phyloP scores from a whole-genome alignment of 2,113 vertebrate genomes.

The Carassius carassius region DNA sequence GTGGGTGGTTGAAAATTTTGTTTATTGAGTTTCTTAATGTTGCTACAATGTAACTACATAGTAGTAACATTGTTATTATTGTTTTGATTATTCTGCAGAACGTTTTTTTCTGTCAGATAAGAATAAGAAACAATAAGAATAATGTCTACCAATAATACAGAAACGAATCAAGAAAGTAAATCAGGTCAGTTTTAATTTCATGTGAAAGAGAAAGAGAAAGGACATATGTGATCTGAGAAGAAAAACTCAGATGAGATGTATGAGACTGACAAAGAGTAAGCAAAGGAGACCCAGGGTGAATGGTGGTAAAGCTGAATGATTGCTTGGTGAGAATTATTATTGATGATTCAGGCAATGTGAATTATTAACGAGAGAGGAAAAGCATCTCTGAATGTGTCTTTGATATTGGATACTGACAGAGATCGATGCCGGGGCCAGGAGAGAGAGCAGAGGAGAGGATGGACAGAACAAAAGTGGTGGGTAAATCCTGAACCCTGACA shows the following conservation, averaged over 20 bases:
- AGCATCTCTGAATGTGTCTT: conserved; percentile 79
- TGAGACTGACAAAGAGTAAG: conserved; percentile 26
- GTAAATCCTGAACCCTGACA: conserved; percentile 27
- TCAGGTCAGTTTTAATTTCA: neutral
- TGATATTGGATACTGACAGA: conserved; percentile 80
- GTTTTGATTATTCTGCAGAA: no score
- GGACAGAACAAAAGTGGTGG: conserved; percentile 45
- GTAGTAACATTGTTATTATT: no score
- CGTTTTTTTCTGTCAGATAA: neutral
- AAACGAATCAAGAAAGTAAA: neutral
- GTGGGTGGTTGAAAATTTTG: neutral
- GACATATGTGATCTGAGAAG: conserved; percentile 61
- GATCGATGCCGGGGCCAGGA: conserved; percentile 71
- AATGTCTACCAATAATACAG: neutral
- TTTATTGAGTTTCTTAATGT: neutral
- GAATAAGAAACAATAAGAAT: no score
- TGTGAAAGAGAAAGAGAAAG: conserved; percentile 53
- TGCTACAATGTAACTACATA: neutral
- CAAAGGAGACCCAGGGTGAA: conserved; percentile 47
- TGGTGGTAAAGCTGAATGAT: conserved; percentile 77
- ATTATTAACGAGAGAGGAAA: conserved; percentile 80
- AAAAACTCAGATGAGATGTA: conserved; percentile 43
- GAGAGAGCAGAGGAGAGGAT: conserved; percentile 54
- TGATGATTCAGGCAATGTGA: conserved; percentile 81
- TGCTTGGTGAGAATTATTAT: conserved; percentile 80